A percentile compares a stretch with the other conserved stretches of the same genome.
These are phyloP conservation scores for Sarcoramphus papa DNA, from an alignment of 2,797 vertebrate genomes.

Conservation along the genomic window DNA sequence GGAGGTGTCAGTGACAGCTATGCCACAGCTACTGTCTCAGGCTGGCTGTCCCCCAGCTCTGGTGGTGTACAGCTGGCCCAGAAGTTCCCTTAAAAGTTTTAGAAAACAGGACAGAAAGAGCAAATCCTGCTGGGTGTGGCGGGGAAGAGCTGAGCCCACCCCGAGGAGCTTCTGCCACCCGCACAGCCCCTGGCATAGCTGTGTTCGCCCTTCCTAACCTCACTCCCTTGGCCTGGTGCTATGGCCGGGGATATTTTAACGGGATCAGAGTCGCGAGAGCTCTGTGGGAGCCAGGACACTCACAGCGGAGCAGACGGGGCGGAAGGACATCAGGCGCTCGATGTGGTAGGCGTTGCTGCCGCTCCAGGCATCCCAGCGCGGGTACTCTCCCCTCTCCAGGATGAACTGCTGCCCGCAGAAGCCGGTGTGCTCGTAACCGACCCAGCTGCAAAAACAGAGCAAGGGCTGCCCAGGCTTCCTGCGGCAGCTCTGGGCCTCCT, in stretches of 20 bases:
- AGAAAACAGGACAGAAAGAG: not conserved
- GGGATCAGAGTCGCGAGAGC: rapidly evolving
- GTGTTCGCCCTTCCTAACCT: not conserved
- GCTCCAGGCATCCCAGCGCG: conserved; percentile 96
- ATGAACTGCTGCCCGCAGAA: conserved; percentile 97
- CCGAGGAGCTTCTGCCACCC: not conserved
- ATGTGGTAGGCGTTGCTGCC: conserved; percentile 97
- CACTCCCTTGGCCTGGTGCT: not conserved
- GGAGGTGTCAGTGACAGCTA: not conserved
- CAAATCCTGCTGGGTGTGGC: rapidly evolving
- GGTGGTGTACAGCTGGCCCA: not conserved
- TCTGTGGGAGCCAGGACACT: conserved; percentile 24
- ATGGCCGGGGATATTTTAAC: not conserved
- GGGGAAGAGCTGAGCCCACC: not conserved
- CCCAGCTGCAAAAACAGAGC: conserved; percentile 82
- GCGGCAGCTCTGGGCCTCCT: not conserved
- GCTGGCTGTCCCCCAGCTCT: not conserved
- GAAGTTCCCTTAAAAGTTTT: not conserved
- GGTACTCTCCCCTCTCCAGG: conserved; percentile 95
- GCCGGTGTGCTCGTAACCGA: conserved; percentile 93
- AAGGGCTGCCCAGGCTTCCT: not conserved
- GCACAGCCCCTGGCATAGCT: not conserved
- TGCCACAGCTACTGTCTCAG: not conserved
- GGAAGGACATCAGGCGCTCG: conserved; percentile 96
- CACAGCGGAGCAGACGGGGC: conserved; percentile 94